Base-by-base conservation (phyloP, 1,140 invertebrate species). In the Riptortus pedestris region DNA sequence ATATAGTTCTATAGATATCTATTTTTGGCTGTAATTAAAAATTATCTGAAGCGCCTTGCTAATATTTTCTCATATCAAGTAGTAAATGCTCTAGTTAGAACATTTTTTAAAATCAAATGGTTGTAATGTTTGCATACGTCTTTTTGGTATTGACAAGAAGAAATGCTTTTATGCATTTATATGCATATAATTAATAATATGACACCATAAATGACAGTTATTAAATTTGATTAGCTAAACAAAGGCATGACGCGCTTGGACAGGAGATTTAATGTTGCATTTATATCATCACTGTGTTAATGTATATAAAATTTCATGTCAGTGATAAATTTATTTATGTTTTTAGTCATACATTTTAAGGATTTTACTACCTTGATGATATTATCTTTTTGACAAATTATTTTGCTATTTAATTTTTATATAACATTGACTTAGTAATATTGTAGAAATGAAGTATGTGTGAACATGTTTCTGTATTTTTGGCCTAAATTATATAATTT, bases 11-110 rank as follows among this genome's bases (percentile, higher is more conserved):
- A 26, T 55, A 24, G 16, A 55, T 55, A 55, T 24, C 51, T 55
- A 55, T 55, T 55, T 55, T 55, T 55, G 51, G 20, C 24, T 55
- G 18, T 24, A 55, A 55, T 24, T 55, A 14, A 24, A 24, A 55
- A 24, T 24, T 14, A 38, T 24, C 16, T 4, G 16, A 24, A 55
- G 24, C 24, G 51, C 51, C 51, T 55, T 55, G 22, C 51, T 27
- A 24, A 55, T 55, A 55, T 55, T 27, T 55, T 55, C 51, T 55
- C 51, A 55, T 55, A 55, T 55, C 51, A 55, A 24, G 51, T 55
- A 55, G 51, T 55, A 14, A 3, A 24, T 18, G 51, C 51, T 27
- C 20, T 55, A 55, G 51, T 16, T 11, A 24, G 26, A 52, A 4
- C 18, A 24, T 52, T 26, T 55, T 55, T 22, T 55, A 9, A 47